These are phyloP conservation scores for Scaptomyza tumidula DNA, from an alignment of 2,888 invertebrate species.

Conservation along the genomic window DNA sequence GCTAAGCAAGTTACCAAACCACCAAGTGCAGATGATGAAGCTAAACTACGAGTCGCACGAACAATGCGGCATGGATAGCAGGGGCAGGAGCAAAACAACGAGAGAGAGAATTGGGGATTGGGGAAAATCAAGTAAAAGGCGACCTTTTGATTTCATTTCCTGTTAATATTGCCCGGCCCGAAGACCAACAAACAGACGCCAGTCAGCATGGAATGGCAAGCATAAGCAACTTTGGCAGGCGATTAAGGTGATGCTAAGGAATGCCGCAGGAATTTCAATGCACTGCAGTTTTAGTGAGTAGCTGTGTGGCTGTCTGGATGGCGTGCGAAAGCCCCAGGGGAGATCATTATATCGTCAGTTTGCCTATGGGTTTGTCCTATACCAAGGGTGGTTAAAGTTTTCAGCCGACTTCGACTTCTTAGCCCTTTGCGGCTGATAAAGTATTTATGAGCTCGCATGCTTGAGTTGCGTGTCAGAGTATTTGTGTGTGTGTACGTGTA, in stretches of 20 bases:
- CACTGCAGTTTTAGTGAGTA: constrained; percentile 38
- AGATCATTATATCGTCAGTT: constrained; percentile 78
- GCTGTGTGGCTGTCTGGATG: constrained; percentile 7
- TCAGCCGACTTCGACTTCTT: constrained; percentile 57
- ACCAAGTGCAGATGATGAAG: constrained; percentile 75
- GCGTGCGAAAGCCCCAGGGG: constrained; percentile 58
- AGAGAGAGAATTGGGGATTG: constrained; percentile 57
- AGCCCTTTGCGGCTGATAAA: constrained; percentile 64
- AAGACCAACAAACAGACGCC: constrained; percentile 24
- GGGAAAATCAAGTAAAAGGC: constrained; percentile 75
- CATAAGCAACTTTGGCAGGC: constrained; percentile 77
- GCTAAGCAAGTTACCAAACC: constrained; percentile 63
- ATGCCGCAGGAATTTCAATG: constrained; percentile 77
- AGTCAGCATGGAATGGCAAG: constrained; percentile 50
- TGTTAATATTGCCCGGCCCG: constrained; percentile 72
- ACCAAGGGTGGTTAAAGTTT: constrained; percentile 49
- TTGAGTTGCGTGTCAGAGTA: constrained; percentile 10
- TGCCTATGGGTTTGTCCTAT: constrained; percentile 45
- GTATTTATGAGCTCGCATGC: constrained; percentile 68
- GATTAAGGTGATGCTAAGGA: constrained; percentile 78
- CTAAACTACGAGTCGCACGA: constrained; percentile 68
- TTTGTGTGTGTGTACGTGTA: not conserved
- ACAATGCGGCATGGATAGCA: constrained; percentile 49
- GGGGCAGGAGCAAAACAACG: constrained; percentile 4
- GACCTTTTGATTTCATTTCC: constrained; percentile 80